Evolutionary conservation across 2,888 invertebrate species (phyloP).

Genomic region (Stenchaetothrips biformis): DNA sequence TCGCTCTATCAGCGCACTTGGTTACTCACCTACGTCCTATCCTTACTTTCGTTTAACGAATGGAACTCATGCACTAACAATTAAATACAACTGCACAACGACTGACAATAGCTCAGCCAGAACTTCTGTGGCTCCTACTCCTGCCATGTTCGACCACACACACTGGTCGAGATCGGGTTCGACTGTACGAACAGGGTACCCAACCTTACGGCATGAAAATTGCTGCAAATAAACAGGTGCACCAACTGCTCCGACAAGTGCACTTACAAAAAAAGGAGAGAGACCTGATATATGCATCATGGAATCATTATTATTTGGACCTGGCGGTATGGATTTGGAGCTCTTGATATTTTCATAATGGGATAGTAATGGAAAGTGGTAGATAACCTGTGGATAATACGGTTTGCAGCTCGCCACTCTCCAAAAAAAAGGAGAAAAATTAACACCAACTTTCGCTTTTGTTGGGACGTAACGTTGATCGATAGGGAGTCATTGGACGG

Average conservation of each 20-base stretch:
- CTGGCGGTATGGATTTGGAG: no score
- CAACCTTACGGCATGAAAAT: neutral
- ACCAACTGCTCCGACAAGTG: neutral
- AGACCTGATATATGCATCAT: no score
- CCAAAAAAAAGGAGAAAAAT: no score
- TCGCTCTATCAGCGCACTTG: neutral
- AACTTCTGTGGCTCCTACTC: constrained; percentile 2
- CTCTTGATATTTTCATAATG: no score
- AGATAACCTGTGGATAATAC: no score
- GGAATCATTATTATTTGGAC: no score
- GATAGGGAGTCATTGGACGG: no score
- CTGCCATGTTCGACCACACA: constrained; percentile 24
- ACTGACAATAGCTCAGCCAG: constrained; percentile 8
- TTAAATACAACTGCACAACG: constrained; percentile 11
- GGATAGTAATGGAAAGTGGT: no score
- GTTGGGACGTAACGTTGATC: no score
- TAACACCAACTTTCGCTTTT: no score
- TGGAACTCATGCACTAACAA: constrained; percentile 1
- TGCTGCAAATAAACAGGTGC: neutral
- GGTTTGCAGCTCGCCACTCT: no score
- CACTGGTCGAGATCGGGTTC: constrained; percentile 7
- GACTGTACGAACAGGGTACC: neutral
- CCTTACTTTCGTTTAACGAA: neutral
- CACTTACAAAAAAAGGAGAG: no score
- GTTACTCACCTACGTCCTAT: neutral